These are phyloP conservation scores for Leptura quadrifasciata DNA, from an alignment of 2,888 invertebrate species.

Conservation along the genomic window DNA sequence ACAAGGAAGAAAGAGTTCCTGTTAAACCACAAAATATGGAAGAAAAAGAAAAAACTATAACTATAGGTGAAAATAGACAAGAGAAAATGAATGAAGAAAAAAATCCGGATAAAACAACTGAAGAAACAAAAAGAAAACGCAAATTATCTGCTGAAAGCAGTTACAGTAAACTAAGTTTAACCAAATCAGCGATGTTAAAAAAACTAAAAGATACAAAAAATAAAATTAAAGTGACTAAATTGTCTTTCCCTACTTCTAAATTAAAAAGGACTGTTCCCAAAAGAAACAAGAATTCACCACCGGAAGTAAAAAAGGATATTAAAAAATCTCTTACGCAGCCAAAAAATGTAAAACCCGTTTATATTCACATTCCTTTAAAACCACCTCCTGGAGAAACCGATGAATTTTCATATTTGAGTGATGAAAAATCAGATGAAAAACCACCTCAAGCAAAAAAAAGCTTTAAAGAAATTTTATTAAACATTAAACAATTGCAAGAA, in stretches of 20 bases:
- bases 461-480: slow-evolving; percentile 46
- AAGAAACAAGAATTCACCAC: slow-evolving; percentile 64
- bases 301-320: slow-evolving; percentile 59
- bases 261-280: slow-evolving; percentile 61
- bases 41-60: slow-evolving; percentile 45
- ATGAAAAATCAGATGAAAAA: slow-evolving; percentile 53
- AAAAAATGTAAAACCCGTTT: slow-evolving; percentile 62
- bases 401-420: slow-evolving; percentile 70
- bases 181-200: slow-evolving; percentile 62
- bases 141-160: slow-evolving; percentile 65
- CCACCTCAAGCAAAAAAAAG: slow-evolving; percentile 40
- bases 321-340: slow-evolving; percentile 39
- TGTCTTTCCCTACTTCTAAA: slow-evolving; percentile 58
- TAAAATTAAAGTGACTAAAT: slow-evolving; percentile 67
- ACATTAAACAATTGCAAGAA: slow-evolving; percentile 45
- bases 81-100: slow-evolving; percentile 8
- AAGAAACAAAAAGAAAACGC: slow-evolving; percentile 59
- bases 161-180: slow-evolving; percentile 63
- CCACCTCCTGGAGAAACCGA: slow-evolving; percentile 70
- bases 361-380: slow-evolving; percentile 72
- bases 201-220: slow-evolving; percentile 67
- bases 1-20: slow-evolving; percentile 66
- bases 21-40: slow-evolving; percentile 39
- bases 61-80: neutral
- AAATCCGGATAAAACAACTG: slow-evolving; percentile 29